Evolutionary conservation across 2,888 invertebrate genomes (phyloP).

Genomic region (Acleris emargana): DNA sequence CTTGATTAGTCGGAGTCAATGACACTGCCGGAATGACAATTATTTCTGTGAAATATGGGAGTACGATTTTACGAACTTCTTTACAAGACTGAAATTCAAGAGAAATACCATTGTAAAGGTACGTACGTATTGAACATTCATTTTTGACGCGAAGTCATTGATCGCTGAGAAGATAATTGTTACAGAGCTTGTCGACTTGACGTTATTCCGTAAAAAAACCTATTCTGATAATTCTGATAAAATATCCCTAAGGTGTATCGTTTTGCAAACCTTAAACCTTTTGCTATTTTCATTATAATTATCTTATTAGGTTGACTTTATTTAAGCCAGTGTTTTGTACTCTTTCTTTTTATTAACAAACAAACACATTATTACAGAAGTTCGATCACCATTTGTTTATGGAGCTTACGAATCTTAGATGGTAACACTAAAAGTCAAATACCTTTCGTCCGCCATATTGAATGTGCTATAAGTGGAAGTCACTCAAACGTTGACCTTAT

Average conservation of each 20-base stretch:
- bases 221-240: conserved; percentile 7
- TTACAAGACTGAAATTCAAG: conserved; percentile 9
- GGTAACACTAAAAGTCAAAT: conserved; percentile 69
- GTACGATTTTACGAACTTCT: conserved; percentile 13
- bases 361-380: not conserved
- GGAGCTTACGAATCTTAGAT: conserved; percentile 34
- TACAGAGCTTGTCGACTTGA: not conserved
- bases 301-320: not conserved
- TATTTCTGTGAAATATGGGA: conserved; percentile 29
- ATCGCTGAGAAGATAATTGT: not conserved
- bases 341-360: not conserved
- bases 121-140: conserved; percentile 11
- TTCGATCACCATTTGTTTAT: conserved; percentile 21
- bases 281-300: not conserved
- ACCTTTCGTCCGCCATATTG: conserved; percentile 75
- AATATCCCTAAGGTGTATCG: not conserved
- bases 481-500: conserved; percentile 79
- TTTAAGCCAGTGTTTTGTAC: not conserved
- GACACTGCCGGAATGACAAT: conserved; percentile 33
- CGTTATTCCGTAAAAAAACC: conserved; percentile 7
- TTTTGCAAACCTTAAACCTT: not conserved
- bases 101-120: conserved; percentile 23
- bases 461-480: conserved; percentile 77
- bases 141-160: not conserved
- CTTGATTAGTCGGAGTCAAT: conserved; percentile 44